These are phyloP conservation scores for Istiophorus platypterus DNA, from an alignment of 2,113 vertebrate genomes.

Conservation along the genomic window DNA sequence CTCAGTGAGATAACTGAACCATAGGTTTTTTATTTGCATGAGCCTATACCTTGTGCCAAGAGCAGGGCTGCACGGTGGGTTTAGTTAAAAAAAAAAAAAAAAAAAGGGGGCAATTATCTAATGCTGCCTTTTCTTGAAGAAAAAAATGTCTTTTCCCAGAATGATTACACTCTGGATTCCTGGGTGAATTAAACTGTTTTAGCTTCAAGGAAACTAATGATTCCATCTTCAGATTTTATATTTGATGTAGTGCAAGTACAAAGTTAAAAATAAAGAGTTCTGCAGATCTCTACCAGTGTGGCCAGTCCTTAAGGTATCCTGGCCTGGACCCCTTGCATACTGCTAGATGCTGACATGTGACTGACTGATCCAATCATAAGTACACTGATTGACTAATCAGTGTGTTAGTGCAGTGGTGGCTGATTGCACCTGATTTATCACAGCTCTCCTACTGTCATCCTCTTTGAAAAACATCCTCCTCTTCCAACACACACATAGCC, in stretches of 20 bases:
- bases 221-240: not conserved
- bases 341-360: constrained; percentile 41
- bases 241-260: not conserved
- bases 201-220: constrained; percentile 40
- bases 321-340: not conserved
- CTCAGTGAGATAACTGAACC: constrained; percentile 40
- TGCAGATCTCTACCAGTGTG: not conserved
- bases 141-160: constrained; percentile 31
- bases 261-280: not conserved
- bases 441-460: constrained; percentile 28
- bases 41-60: constrained; percentile 28
- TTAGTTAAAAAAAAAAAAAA: constrained; percentile 43
- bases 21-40: constrained; percentile 20
- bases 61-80: constrained; percentile 18
- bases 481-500: not conserved
- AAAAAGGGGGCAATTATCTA: constrained; percentile 64
- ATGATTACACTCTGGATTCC: constrained; percentile 26
- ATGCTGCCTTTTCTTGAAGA: constrained; percentile 42
- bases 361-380: constrained; percentile 60
- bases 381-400: constrained; percentile 70
- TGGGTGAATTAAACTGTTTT: constrained; percentile 18
- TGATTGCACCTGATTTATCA: constrained; percentile 70
- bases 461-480: constrained; percentile 15
- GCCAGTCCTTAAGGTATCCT: not conserved
- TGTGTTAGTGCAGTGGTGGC: constrained; percentile 39